phyloP scores from a whole-genome alignment of 2,888 invertebrate species.

The Andrena praecox region DNA sequence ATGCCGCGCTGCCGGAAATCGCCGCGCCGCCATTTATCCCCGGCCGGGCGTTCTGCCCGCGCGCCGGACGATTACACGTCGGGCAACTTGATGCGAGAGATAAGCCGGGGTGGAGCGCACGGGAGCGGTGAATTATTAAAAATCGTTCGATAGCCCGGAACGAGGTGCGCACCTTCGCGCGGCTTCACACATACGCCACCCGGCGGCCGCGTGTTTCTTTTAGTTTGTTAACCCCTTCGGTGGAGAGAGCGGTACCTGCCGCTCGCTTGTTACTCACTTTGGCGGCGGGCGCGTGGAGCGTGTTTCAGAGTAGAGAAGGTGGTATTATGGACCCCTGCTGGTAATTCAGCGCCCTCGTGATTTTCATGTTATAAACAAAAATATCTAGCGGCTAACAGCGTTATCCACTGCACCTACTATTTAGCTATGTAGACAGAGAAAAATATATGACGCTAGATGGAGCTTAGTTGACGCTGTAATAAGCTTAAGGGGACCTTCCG shows the following conservation, averaged over 20 bases:
- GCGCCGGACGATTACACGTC: conserved; percentile 14
- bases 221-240: neutral
- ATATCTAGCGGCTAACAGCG: too few species aligned
- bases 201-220: neutral
- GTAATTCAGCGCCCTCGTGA: too few species aligned
- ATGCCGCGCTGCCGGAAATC: conserved; percentile 48
- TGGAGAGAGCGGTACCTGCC: neutral
- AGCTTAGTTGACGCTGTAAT: too few species aligned
- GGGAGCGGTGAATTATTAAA: conserved; percentile 28
- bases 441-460: too few species aligned
- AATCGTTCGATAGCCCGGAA: conserved; percentile 12
- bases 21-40: conserved; percentile 34
- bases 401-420: too few species aligned
- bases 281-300: too few species aligned
- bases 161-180: neutral
- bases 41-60: neutral
- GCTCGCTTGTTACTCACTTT: too few species aligned
- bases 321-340: too few species aligned
- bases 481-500: too few species aligned
- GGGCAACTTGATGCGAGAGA: conserved; percentile 35
- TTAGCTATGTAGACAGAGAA: too few species aligned
- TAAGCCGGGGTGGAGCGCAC: conserved; percentile 29
- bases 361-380: too few species aligned
- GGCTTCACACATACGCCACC: neutral
- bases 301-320: too few species aligned